A percentile compares a stretch with the other conserved stretches of the same genome.
Conservation (phyloP, 2,888 invertebrate species). For the Chymomyza caudatula region DNA sequence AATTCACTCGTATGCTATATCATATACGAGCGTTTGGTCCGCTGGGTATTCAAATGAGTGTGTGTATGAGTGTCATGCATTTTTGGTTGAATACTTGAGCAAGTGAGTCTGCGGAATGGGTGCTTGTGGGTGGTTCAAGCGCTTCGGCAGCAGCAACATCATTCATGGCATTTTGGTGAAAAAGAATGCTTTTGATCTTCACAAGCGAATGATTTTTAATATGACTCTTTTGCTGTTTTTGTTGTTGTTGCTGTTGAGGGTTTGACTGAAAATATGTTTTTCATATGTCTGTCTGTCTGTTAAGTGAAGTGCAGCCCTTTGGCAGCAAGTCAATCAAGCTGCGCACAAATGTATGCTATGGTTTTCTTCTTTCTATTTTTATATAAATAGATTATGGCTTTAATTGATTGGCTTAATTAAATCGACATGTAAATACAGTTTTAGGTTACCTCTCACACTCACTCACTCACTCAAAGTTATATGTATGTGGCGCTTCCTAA, state of each 20-base stretch:
- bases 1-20: too few species aligned
- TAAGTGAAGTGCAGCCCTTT: neutral
- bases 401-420: neutral
- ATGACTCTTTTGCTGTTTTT: conserved; percentile 31
- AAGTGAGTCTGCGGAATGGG: conserved; percentile 18
- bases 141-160: conserved; percentile 9
- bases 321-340: neutral
- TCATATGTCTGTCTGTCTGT: neutral
- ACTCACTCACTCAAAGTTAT: neutral
- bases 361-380: neutral
- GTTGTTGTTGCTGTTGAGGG: conserved; percentile 6
- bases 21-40: too few species aligned
- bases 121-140: conserved; percentile 11
- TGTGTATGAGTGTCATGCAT: conserved; percentile 43
- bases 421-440: neutral
- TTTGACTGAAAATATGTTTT: neutral
- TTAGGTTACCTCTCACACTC: neutral
- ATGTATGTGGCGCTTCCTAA: conserved; percentile 39
- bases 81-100: conserved; percentile 65
- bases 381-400: neutral
- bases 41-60: conserved; percentile 9
- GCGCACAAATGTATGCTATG: neutral
- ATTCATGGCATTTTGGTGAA: conserved; percentile 65
- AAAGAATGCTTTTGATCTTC: conserved; percentile 77
- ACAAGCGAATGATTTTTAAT: conserved; percentile 77